Conservation (phyloP, 2,888 invertebrate genomes). For the Cerceris rybyensis region DNA sequence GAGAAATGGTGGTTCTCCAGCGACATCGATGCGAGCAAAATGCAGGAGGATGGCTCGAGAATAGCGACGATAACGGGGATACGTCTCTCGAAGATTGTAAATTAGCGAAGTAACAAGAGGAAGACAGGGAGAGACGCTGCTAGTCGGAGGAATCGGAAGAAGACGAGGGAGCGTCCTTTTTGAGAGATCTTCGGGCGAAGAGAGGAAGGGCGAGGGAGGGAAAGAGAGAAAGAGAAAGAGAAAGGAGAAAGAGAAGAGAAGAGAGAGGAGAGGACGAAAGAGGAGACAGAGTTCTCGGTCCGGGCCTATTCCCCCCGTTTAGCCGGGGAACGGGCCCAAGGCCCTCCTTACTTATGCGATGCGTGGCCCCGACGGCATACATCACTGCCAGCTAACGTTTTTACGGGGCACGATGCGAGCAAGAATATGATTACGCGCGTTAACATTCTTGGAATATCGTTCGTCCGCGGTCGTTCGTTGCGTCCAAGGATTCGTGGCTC, state of each 20-base stretch:
- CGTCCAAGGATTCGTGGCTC: constrained; percentile 56
- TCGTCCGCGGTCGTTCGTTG: constrained; percentile 53
- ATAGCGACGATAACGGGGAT: background rate
- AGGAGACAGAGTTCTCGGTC: constrained; percentile 23
- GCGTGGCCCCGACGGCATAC: constrained; percentile 76
- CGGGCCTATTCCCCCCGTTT: constrained; percentile 61
- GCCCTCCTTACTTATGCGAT: constrained; percentile 77
- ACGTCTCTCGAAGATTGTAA: background rate
- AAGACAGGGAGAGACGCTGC: background rate
- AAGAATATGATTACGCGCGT: constrained; percentile 78
- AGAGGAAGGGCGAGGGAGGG: background rate
- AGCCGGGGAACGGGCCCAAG: constrained; percentile 77
- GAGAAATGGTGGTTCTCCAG: no score
- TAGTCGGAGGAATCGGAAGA: constrained; percentile 6
- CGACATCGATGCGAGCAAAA: no score
- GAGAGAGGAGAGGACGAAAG: constrained; percentile 14
- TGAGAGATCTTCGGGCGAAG: constrained; percentile 5
- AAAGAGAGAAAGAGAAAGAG: background rate
- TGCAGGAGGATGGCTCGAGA: no score
- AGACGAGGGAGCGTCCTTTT: constrained; percentile 21
- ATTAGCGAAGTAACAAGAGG: background rate
- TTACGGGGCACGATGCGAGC: constrained; percentile 75
- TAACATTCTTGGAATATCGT: constrained; percentile 77
- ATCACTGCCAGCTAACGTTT: constrained; percentile 78
- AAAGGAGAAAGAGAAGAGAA: constrained; percentile 2